Percentiles rank a stretch among this genome's conserved stretches.
These are phyloP conservation scores for Rhizoglyphus robini DNA, from an alignment of 1,140 invertebrate species.

Conservation along the genomic window DNA sequence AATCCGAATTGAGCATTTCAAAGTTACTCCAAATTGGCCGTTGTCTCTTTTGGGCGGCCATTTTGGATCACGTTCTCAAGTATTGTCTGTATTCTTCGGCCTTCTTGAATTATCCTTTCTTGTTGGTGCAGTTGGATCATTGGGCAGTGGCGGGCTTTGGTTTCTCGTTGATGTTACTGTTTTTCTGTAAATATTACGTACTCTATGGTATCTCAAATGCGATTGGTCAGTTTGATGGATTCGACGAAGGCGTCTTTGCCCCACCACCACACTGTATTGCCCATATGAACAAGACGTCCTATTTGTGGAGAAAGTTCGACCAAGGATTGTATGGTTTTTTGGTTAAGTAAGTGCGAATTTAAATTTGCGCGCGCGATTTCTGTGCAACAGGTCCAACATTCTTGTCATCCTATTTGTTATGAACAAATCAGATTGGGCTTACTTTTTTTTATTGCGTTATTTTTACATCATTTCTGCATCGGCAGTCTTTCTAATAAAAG, in stretches of 20 bases:
- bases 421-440: too few species aligned
- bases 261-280: conserved; percentile 26
- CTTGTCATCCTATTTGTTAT: too few species aligned
- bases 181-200: conserved; percentile 27
- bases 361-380: too few species aligned
- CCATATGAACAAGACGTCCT: conserved; percentile 22
- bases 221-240: conserved; percentile 20
- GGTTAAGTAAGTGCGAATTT: conserved; percentile 1
- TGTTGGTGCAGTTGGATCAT: conserved; percentile 15
- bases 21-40: background rate
- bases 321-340: conserved; percentile 24
- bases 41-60: conserved; percentile 19
- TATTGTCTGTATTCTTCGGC: conserved; percentile 25
- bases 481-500: too few species aligned
- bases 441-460: too few species aligned
- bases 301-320: conserved; percentile 26
- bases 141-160: conserved; percentile 26
- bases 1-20: too few species aligned
- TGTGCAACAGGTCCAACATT: too few species aligned
- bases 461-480: too few species aligned
- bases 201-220: conserved; percentile 24
- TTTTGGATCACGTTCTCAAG: conserved; percentile 22
- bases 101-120: conserved; percentile 23
- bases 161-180: conserved; percentile 24
- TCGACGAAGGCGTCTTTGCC: conserved; percentile 16